These are phyloP conservation scores for Amitus sp. DNA, from an alignment of 2,888 invertebrate genomes.

Conservation along the genomic window DNA sequence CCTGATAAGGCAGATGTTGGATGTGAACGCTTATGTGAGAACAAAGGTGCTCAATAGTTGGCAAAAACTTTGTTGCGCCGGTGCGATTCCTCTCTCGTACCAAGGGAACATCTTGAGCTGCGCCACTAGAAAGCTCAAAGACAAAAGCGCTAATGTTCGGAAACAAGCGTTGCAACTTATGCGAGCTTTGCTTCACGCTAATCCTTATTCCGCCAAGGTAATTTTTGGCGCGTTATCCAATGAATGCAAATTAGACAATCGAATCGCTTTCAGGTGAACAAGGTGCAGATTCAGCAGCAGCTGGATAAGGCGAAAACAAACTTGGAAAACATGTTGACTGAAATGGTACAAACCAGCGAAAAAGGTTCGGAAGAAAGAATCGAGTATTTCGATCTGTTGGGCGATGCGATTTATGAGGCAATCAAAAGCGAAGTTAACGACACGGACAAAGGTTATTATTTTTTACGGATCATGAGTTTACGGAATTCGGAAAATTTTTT, in stretches of 20 bases:
- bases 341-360: constrained; percentile 46
- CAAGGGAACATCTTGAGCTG: constrained; percentile 76
- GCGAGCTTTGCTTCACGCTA: constrained; percentile 82
- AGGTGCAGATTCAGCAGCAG: constrained; percentile 71
- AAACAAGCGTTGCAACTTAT: constrained; percentile 85
- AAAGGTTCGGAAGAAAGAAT: constrained; percentile 54
- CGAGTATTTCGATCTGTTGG: constrained; percentile 35
- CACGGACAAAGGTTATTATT: neutral
- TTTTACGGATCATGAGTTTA: too few relatives aligned
- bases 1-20: constrained; percentile 86
- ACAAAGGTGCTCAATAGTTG: constrained; percentile 87
- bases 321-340: constrained; percentile 67
- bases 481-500: too few relatives aligned
- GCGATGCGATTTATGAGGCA: neutral
- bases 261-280: constrained; percentile 67
- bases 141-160: constrained; percentile 85
- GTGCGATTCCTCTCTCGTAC: constrained; percentile 80
- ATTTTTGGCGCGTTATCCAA: too few relatives aligned
- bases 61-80: constrained; percentile 80
- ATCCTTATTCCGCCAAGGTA: constrained; percentile 85
- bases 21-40: constrained; percentile 86
- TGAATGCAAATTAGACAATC: too few relatives aligned
- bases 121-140: constrained; percentile 78
- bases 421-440: neutral
- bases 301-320: constrained; percentile 72